Conservation (phyloP, 2,797 vertebrate genomes). For the Philypnodon macrostomus region DNA sequence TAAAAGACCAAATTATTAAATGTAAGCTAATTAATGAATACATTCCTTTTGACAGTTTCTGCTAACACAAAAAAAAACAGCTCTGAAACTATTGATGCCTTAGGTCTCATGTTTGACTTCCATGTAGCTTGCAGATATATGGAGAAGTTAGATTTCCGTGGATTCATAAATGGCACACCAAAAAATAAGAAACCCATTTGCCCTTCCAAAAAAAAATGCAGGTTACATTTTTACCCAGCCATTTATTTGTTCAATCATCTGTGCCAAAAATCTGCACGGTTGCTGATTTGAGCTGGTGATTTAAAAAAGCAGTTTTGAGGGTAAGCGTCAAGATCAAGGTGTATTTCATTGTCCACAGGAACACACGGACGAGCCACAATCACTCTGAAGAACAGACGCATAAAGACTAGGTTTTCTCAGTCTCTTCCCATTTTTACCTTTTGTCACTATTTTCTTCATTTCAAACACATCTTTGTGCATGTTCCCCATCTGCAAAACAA, state of each 20-base stretch:
- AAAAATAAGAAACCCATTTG: neutral
- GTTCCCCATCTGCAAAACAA: conserved; percentile 49
- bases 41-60: no score
- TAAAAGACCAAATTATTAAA: no score
- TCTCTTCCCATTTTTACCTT: conserved; percentile 51
- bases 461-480: conserved; percentile 37
- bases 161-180: no score
- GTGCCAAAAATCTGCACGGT: conserved; percentile 23
- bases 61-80: no score
- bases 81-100: no score
- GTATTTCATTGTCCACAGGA: conserved; percentile 29
- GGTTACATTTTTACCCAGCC: conserved; percentile 25
- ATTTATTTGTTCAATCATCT: conserved; percentile 39
- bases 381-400: conserved; percentile 24
- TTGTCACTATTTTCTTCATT: conserved; percentile 43
- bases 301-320: conserved; percentile 22
- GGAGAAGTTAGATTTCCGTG: no score
- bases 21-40: no score
- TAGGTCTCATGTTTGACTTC: no score
- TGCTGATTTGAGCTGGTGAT: conserved; percentile 23
- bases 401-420: conserved; percentile 34
- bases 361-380: conserved; percentile 28
- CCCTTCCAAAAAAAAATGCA: conserved; percentile 14
- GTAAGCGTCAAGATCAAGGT: conserved; percentile 13
- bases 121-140: no score